These are phyloP conservation scores for Gyrodactylus salaris DNA, from an alignment of 1,140 invertebrate genomes.

Conservation along the genomic window DNA sequence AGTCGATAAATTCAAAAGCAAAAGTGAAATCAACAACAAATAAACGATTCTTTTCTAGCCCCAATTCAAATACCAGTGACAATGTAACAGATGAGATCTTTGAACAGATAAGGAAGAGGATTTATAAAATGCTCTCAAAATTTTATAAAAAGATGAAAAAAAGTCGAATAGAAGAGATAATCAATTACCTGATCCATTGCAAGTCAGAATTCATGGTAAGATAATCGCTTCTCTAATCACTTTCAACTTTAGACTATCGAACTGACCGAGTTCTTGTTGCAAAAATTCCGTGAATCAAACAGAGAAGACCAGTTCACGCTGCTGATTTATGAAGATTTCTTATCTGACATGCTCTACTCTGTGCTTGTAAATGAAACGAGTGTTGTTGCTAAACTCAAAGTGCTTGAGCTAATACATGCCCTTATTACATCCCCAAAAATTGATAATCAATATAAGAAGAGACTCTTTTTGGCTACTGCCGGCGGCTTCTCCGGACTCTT, in stretches of 20 bases:
- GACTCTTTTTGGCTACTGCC: background rate
- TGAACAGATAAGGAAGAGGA: too few species aligned
- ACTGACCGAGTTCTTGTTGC: background rate
- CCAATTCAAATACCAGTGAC: too few species aligned
- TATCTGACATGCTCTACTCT: background rate
- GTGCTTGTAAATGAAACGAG: background rate
- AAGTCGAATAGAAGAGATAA: too few species aligned
- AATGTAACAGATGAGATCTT: too few species aligned
- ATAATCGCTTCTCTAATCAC: too few species aligned
- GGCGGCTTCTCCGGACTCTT: background rate
- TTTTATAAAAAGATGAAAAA: too few species aligned
- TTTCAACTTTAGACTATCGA: background rate
- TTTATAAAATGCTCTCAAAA: too few species aligned
- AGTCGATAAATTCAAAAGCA: too few species aligned
- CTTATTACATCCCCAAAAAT: background rate
- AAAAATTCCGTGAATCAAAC: background rate
- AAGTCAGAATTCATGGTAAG: too few species aligned
- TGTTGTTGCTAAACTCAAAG: background rate
- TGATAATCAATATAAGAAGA: background rate
- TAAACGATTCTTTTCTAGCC: too few species aligned
- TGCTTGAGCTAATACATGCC: background rate
- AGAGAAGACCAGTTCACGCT: background rate
- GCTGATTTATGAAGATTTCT: background rate
- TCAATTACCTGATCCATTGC: too few species aligned
- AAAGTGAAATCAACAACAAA: too few species aligned